Evolutionary conservation across 2,797 vertebrate species (phyloP), one percentile per base, ranked within the genome.

Genomic region (Gadopsis bispinosus): DNA sequence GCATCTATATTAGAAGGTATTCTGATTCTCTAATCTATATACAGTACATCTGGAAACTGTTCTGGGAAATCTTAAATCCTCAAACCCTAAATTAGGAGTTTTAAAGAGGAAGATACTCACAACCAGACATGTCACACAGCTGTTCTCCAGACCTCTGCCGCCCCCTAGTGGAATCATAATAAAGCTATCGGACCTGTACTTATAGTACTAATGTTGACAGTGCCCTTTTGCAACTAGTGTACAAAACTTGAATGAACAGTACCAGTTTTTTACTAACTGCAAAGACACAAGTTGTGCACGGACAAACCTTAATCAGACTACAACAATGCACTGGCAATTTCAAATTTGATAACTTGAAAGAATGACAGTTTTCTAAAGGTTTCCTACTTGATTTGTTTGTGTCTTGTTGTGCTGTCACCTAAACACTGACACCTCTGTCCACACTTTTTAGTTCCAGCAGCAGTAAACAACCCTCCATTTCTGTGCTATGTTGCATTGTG

Each of bases 141-240:
- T 60, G 11, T 61, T 81, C 59, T 29, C 6, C 58, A 77, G 83
- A 69, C 48, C 80, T 92, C 79, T 94, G 86, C 88, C 53, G 84
- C 93, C 88, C 83, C 83, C 92, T 80, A 56, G 81, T 92, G 93
- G 81, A 75, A 6, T 0, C 8, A 70, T 0, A 26, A 41, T 0
- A 64, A 33, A 59, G 1, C 1, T 4, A 19, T 70, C 1, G 5
- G n/a, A 4, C 1, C 11, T 1, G 0, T 4, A 19, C 9, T 22
- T 1, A 26, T n/a, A 39, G 22, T 13, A 17, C 35, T 31, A 10
- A 2, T 68, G 9, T 37, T 60, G 63, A 53, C 14, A n/a, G 4
- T 37, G 29, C 13, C 45, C 5, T 37, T 16, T 7, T 17, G 33
- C 31, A 45, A 20, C 6, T 20, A 20, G 41, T 29, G 13, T 0